Evolutionary conservation across 2,888 invertebrate genomes (phyloP).

Genomic region (Lithosia quadra): DNA sequence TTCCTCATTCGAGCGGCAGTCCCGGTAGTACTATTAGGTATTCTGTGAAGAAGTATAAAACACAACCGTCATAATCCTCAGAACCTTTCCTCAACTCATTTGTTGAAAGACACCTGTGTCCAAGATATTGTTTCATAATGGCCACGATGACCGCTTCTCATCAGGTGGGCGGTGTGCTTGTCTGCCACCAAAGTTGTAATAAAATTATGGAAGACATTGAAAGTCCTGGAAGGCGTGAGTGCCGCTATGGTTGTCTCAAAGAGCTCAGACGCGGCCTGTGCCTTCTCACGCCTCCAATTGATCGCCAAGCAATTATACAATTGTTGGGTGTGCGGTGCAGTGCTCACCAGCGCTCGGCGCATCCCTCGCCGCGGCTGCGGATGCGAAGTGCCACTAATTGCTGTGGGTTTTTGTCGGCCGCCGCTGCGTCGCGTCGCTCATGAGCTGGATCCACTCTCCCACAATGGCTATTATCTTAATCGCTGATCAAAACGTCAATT

Average conservation of each 20-base stretch:
- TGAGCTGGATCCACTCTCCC: slow-evolving; percentile 49
- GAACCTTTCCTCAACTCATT: no score
- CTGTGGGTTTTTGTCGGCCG: slow-evolving; percentile 49
- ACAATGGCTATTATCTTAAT: slow-evolving; percentile 50
- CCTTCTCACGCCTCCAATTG: slow-evolving; percentile 60
- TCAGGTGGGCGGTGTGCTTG: no score
- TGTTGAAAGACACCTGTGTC: no score
- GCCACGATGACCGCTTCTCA: no score
- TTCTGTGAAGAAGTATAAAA: no score
- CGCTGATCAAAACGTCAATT: slow-evolving; percentile 51
- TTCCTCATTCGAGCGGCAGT: no score
- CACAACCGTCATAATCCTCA: no score
- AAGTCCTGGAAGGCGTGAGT: neutral
- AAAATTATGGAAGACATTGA: no score
- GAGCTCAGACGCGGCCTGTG: neutral
- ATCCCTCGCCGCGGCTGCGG: slow-evolving; percentile 22
- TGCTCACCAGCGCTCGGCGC: slow-evolving; percentile 19
- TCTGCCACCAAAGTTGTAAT: no score
- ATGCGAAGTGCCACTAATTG: slow-evolving; percentile 56
- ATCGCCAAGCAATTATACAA: slow-evolving; percentile 76
- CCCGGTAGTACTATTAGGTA: no score
- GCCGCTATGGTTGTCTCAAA: neutral
- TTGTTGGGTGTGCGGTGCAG: slow-evolving; percentile 57
- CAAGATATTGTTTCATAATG: no score
- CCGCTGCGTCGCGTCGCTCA: slow-evolving; percentile 53